Evolutionary conservation across 2,888 invertebrate genomes (phyloP).

Genomic region (Pandemis cinnamomeana): DNA sequence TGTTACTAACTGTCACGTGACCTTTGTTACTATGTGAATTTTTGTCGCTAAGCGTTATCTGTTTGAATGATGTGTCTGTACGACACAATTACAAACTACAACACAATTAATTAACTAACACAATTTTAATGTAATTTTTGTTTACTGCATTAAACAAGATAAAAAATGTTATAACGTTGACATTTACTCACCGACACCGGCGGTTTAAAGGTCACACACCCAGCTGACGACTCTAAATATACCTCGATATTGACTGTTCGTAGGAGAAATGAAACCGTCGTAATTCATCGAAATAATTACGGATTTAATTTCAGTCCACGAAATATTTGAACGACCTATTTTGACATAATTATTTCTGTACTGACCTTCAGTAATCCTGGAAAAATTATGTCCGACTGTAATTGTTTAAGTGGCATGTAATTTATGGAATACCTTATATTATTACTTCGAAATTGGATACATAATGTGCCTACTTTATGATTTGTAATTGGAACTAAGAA

Average conservation of each 20-base stretch:
- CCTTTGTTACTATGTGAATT: too few species aligned
- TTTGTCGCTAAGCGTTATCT: too few species aligned
- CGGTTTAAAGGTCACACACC: neutral
- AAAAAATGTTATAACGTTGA: neutral
- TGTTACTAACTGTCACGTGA: too few species aligned
- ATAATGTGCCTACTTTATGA: neutral
- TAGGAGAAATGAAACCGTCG: neutral
- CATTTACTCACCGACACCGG: conserved; percentile 1
- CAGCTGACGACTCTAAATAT: conserved; percentile 8
- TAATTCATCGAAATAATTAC: neutral
- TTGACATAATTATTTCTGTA: neutral
- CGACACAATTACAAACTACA: too few species aligned
- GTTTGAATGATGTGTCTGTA: too few species aligned
- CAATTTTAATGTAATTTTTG: too few species aligned
- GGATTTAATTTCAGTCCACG: neutral
- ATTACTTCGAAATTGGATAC: neutral
- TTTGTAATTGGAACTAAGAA: neutral
- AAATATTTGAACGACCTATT: neutral
- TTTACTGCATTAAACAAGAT: too few species aligned
- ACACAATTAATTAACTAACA: too few species aligned
- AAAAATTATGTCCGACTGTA: neutral
- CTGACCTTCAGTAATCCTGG: neutral
- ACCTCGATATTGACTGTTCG: neutral
- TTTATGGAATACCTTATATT: neutral
- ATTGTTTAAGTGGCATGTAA: conserved; percentile 2